phyloP scores from a whole-genome alignment of 2,113 vertebrate genomes.

The Gymnarchus niloticus region DNA sequence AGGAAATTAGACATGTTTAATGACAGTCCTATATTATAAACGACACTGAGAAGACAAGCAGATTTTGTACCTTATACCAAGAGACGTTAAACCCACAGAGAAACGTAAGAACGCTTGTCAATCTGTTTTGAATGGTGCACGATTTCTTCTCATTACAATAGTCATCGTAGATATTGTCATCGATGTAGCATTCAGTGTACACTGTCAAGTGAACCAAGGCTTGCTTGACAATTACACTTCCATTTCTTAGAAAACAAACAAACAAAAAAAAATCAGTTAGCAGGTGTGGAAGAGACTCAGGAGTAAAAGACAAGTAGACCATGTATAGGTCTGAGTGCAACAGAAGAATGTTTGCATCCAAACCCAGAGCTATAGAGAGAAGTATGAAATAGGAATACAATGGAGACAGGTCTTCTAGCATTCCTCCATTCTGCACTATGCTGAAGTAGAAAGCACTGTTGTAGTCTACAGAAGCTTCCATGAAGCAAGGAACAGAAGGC shows the following conservation, averaged over 20 bases:
- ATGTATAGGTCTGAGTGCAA: too few species aligned
- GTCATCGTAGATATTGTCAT: background rate
- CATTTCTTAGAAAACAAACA: conserved; percentile 3
- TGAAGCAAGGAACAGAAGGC: background rate
- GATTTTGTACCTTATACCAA: conserved; percentile 31
- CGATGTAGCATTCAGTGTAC: background rate
- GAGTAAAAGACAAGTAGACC: background rate
- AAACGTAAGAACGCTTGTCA: background rate
- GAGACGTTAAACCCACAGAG: background rate
- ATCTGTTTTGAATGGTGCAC: background rate
- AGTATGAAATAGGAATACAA: background rate
- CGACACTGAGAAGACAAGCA: fast-evolving
- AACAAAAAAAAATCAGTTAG: background rate
- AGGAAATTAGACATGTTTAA: background rate
- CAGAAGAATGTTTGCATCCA: background rate
- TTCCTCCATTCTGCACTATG: background rate
- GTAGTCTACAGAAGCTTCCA: background rate
- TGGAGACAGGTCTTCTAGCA: background rate
- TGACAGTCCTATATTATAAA: background rate
- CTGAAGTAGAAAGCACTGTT: background rate
- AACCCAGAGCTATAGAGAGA: background rate
- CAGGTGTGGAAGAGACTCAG: background rate
- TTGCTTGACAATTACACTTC: background rate
- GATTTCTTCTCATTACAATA: conserved; percentile 18
- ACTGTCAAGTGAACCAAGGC: background rate